phyloP scores from a whole-genome alignment of 2,888 invertebrate species.

The Polietes domitor region DNA sequence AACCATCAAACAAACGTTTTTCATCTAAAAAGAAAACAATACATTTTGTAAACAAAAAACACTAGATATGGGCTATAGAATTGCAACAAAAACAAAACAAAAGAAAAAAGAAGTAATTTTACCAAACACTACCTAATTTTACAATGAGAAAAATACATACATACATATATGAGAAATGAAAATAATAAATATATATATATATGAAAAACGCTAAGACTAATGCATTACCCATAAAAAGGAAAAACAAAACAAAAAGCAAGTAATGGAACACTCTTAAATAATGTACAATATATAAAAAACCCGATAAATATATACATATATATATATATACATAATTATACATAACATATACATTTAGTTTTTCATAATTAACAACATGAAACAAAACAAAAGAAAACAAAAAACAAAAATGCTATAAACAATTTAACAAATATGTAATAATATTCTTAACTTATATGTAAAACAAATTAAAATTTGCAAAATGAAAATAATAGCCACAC shows the following conservation, averaged over 20 bases:
- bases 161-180: constrained; percentile 64
- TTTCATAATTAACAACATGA: constrained; percentile 35
- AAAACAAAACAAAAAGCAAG: constrained; percentile 27
- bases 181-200: constrained; percentile 49
- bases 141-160: constrained; percentile 64
- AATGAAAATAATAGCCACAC: constrained; percentile 35
- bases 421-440: constrained; percentile 27
- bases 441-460: constrained; percentile 37
- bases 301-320: constrained; percentile 36
- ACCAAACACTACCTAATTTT: constrained; percentile 58
- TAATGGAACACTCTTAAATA: constrained; percentile 45
- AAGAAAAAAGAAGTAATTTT: constrained; percentile 54
- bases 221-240: constrained; percentile 34
- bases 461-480: constrained; percentile 45
- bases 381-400: background rate
- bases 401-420: constrained; percentile 26
- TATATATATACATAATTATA: constrained; percentile 40
- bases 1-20: constrained; percentile 38
- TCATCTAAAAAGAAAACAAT: background rate
- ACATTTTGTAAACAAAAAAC: background rate
- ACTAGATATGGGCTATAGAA: constrained; percentile 38
- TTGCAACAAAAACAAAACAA: constrained; percentile 70
- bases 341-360: constrained; percentile 32
- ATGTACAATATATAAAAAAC: constrained; percentile 43
- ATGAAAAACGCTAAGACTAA: constrained; percentile 62